Evolutionary conservation across 2,888 invertebrate genomes (phyloP).

Genomic region (Drosophila paranaensis): DNA sequence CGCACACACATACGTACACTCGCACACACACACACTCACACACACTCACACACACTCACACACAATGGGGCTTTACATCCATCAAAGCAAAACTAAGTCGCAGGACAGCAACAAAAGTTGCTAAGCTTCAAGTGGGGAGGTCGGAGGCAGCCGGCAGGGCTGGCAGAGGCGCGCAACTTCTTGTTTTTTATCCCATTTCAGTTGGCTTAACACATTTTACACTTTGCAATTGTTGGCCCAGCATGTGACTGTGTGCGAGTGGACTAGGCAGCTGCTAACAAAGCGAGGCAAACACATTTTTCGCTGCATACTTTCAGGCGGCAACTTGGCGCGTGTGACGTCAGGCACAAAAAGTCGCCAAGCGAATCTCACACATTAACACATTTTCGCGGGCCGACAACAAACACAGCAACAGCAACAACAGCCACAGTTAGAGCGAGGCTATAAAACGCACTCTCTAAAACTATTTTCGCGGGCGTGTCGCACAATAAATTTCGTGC

Average conservation of each 20-base stretch:
- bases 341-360: constrained; percentile 41
- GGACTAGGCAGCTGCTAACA: constrained; percentile 36
- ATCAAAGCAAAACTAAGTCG: constrained; percentile 79
- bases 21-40: background rate
- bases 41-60: background rate
- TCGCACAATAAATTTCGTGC: constrained; percentile 64
- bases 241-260: constrained; percentile 26
- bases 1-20: constrained; percentile 14
- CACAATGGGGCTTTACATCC: constrained; percentile 71
- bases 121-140: constrained; percentile 52
- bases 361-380: constrained; percentile 73
- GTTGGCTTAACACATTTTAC: constrained; percentile 80
- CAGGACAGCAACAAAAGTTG: constrained; percentile 71
- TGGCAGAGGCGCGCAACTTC: constrained; percentile 12
- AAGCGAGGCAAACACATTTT: constrained; percentile 15
- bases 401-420: background rate
- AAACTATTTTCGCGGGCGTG: constrained; percentile 75
- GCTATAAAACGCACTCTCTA: constrained; percentile 71
- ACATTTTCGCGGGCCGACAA: constrained; percentile 49
- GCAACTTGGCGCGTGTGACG: constrained; percentile 35
- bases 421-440: constrained; percentile 10
- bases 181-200: constrained; percentile 57
- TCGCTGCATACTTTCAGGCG: constrained; percentile 58
- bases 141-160: background rate
- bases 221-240: constrained; percentile 74